Conservation (phyloP, 2,113 vertebrate genomes). For the Chamaetylas fuelleborni region DNA sequence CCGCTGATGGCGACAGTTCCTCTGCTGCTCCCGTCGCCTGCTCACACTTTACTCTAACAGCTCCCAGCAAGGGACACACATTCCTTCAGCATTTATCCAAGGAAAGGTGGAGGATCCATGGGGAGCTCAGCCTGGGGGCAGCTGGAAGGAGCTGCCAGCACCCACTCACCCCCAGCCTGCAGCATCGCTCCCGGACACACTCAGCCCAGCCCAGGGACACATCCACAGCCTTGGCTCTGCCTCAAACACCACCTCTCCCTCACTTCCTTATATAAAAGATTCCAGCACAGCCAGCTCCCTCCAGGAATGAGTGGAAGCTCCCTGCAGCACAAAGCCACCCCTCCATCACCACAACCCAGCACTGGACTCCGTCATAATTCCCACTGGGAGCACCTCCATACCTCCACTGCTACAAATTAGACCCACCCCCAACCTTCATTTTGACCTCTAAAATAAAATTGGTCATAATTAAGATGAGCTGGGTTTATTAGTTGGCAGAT, state of each 20-base stretch:
- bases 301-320: not conserved
- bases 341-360: not conserved
- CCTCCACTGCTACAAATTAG: not conserved
- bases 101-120: not conserved
- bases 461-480: not conserved
- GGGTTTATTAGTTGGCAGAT: not conserved
- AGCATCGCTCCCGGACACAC: fast-evolving
- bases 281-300: fast-evolving
- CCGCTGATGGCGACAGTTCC: not conserved
- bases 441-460: not conserved
- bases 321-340: no score
- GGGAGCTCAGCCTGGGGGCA: not conserved
- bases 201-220: not conserved
- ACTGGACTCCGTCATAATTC: not conserved
- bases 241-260: not conserved
- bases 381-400: fast-evolving
- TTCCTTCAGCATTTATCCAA: not conserved
- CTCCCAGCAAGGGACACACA: not conserved
- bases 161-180: fast-evolving
- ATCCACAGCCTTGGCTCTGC: not conserved
- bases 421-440: not conserved
- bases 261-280: not conserved
- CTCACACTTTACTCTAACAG: not conserved
- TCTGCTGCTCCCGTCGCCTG: not conserved
- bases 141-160: not conserved